A percentile compares a stretch with the other conserved stretches of the same genome.
Conservation (phyloP, 2,797 vertebrate species). For the Parotocinclus haroldoi region DNA sequence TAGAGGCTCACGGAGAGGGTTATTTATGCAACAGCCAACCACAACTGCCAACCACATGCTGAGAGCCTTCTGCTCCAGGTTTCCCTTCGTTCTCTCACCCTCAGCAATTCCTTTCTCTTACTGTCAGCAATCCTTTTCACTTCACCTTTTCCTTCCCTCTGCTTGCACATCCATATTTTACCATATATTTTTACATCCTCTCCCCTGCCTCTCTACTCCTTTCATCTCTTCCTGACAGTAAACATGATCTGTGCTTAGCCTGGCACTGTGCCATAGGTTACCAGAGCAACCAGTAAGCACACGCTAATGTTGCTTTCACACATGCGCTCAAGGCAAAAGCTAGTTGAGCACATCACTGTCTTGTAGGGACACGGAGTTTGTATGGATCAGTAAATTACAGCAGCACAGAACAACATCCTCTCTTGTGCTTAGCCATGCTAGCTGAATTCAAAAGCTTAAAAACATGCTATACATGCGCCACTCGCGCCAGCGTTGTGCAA, state of each 20-base stretch:
- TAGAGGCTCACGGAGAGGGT: not conserved
- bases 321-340: conserved; percentile 20
- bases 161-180: conserved; percentile 16
- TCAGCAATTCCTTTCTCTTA: not conserved
- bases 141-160: not conserved
- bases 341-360: conserved; percentile 22
- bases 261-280: conserved; percentile 43
- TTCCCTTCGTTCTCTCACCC: conserved; percentile 2
- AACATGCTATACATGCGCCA: not conserved
- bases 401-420: conserved; percentile 9
- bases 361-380: conserved; percentile 9
- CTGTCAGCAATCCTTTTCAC: not conserved
- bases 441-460: conserved; percentile 13
- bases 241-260: conserved; percentile 25
- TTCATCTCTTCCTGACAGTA: conserved; percentile 39
- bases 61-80: conserved; percentile 36
- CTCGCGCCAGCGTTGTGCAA: no score
- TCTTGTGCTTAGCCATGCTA: conserved; percentile 18
- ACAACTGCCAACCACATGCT: conserved; percentile 21
- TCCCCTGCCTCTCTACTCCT: not conserved
- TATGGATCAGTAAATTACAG: conserved; percentile 36
- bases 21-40: conserved; percentile 19
- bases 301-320: conserved; percentile 37
- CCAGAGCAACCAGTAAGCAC: conserved; percentile 48
- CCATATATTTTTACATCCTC: conserved; percentile 9